Evolutionary conservation across 2,113 vertebrate species (phyloP).

Genomic region (Nothobranchius kuhntae): DNA sequence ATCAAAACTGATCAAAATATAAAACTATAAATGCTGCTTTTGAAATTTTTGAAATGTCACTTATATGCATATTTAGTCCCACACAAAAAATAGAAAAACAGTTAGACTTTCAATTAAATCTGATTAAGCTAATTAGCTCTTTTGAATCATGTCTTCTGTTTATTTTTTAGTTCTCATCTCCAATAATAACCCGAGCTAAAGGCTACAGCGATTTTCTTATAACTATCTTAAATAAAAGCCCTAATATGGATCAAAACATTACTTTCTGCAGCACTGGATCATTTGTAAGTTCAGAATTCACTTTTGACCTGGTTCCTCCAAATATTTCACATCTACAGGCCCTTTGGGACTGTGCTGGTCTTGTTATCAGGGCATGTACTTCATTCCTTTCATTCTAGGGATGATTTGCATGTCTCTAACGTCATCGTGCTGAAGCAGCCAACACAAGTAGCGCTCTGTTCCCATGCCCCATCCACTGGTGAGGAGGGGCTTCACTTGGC

Average conservation of each 20-base stretch:
- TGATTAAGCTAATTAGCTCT: not conserved
- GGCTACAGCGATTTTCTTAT: not conserved
- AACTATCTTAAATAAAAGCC: not conserved
- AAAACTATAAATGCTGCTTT: not conserved
- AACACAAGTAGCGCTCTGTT: conserved; percentile 80
- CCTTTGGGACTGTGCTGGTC: not conserved
- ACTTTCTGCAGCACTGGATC: not conserved
- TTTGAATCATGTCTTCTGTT: not conserved
- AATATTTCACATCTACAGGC: conserved; percentile 4
- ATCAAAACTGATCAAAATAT: not conserved
- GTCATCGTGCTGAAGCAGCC: conserved; percentile 80
- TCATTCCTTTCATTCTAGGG: conserved; percentile 78
- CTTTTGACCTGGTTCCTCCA: not conserved
- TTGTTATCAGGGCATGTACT: conserved; percentile 76
- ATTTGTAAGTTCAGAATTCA: not conserved
- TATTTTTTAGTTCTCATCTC: not conserved
- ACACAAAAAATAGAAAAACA: not conserved
- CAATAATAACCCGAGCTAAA: not conserved
- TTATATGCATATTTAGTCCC: not conserved
- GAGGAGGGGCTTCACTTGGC: conserved; percentile 71
- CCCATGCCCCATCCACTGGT: conserved; percentile 86
- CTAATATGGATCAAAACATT: not conserved
- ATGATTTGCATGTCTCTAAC: conserved; percentile 81
- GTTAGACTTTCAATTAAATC: not conserved
- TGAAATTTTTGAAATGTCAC: not conserved